phyloP scores from a whole-genome alignment of 2,113 vertebrate species.

The Oostethus manadensis region DNA sequence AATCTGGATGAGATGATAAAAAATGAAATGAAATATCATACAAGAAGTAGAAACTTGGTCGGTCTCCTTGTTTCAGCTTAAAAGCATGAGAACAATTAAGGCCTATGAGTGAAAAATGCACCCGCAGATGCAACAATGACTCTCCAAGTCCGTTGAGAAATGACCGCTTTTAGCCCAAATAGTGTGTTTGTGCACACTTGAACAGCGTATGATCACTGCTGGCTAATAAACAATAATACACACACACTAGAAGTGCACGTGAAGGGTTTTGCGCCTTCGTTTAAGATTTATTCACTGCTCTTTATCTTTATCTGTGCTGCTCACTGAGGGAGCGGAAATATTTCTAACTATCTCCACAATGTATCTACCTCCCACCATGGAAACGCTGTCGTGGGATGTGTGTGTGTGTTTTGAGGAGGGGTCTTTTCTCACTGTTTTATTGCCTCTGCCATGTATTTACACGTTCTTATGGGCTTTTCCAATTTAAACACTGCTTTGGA shows the following conservation, averaged over 20 bases:
- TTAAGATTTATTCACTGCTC: conserved; percentile 68
- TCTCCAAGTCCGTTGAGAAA: conserved; percentile 19
- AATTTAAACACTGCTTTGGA: conserved; percentile 71
- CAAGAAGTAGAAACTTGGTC: conserved; percentile 2
- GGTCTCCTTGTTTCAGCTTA: conserved; percentile 25
- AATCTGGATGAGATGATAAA: neutral
- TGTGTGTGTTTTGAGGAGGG: conserved; percentile 8
- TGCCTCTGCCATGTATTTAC: conserved; percentile 71
- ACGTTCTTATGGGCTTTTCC: conserved; percentile 70
- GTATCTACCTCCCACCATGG: conserved; percentile 62
- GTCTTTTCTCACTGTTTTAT: conserved; percentile 64
- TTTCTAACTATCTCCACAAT: conserved; percentile 68
- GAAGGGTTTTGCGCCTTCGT: conserved; percentile 58
- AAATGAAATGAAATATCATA: neutral
- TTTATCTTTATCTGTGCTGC: conserved; percentile 69
- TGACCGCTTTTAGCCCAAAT: conserved; percentile 31
- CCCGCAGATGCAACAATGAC: conserved; percentile 18
- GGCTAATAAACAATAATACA: conserved; percentile 10
- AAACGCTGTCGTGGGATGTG: conserved; percentile 42
- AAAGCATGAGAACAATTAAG: conserved; percentile 35
- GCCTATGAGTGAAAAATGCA: conserved; percentile 9
- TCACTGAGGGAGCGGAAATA: conserved; percentile 55
- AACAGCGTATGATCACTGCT: conserved; percentile 16
- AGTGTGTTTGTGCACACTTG: conserved; percentile 25
- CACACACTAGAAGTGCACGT: conserved; percentile 42